These are phyloP conservation scores for Centropus bengalensis DNA, from an alignment of 2,113 vertebrate species.

Conservation along the genomic window DNA sequence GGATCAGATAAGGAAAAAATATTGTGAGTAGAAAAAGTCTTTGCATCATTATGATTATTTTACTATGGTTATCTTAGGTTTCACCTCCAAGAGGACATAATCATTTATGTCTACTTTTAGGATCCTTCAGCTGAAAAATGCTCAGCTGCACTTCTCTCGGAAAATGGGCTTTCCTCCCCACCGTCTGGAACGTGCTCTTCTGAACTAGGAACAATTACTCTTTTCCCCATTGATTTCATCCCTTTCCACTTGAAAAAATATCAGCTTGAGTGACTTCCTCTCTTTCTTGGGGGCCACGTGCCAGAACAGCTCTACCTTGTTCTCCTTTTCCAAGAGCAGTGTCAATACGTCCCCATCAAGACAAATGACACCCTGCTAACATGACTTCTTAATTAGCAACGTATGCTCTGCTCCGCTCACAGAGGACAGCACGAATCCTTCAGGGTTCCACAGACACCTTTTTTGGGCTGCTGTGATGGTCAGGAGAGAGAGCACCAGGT, in stretches of 20 bases:
- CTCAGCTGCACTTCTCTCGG: not conserved
- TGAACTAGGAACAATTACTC: constrained; percentile 23
- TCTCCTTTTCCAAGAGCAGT: not conserved
- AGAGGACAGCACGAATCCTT: not conserved
- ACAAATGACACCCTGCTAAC: not conserved
- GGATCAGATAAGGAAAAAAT: not conserved
- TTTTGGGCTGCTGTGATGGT: not conserved
- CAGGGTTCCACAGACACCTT: not conserved
- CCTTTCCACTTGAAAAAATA: constrained; percentile 21
- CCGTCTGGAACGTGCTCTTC: not conserved
- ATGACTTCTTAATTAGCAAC: not conserved
- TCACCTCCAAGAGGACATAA: not conserved
- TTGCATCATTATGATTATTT: not conserved
- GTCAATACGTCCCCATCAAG: not conserved
- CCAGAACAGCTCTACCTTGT: not conserved
- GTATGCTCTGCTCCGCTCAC: not conserved
- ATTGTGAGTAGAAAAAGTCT: not conserved
- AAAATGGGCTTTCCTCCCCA: not conserved
- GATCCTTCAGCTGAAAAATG: not conserved
- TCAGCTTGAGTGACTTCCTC: not conserved
- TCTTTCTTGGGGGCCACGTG: not conserved
- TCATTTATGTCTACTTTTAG: not conserved
- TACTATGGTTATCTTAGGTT: not conserved
- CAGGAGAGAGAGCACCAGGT: not conserved
- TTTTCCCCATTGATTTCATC: not conserved